Evolutionary conservation across 2,113 vertebrate species (phyloP).

Genomic region (Aspidoscelis tigris): DNA sequence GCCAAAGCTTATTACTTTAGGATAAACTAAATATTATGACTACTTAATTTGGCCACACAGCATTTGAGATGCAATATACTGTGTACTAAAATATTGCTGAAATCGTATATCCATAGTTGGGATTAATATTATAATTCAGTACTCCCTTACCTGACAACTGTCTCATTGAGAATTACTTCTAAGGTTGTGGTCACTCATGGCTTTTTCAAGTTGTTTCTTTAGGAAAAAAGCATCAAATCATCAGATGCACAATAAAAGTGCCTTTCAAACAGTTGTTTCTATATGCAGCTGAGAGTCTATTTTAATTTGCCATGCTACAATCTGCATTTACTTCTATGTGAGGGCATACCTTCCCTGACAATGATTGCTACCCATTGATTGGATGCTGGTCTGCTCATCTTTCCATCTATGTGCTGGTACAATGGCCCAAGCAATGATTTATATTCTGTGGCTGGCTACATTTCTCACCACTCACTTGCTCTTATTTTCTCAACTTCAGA

Average conservation of each 20-base stretch:
- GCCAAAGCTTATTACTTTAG: neutral
- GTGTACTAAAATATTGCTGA: neutral
- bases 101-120: neutral
- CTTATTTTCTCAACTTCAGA: too few relatives aligned
- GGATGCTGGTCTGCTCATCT: too few relatives aligned
- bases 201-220: too few relatives aligned
- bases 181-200: neutral
- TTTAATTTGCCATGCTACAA: neutral
- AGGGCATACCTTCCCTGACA: too few relatives aligned
- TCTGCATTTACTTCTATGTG: too few relatives aligned
- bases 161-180: neutral
- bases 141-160: neutral
- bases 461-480: too few relatives aligned
- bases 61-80: slow-evolving; percentile 46
- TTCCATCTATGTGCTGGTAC: too few relatives aligned
- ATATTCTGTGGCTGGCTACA: too few relatives aligned
- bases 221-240: neutral
- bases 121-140: neutral
- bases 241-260: neutral
- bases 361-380: too few relatives aligned
- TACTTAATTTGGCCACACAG: slow-evolving; percentile 39
- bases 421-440: too few relatives aligned
- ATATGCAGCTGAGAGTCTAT: neutral
- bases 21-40: neutral
- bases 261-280: neutral